Evolutionary conservation across 2,113 vertebrate genomes (phyloP).

Genomic region (Antechinus stuartii): DNA sequence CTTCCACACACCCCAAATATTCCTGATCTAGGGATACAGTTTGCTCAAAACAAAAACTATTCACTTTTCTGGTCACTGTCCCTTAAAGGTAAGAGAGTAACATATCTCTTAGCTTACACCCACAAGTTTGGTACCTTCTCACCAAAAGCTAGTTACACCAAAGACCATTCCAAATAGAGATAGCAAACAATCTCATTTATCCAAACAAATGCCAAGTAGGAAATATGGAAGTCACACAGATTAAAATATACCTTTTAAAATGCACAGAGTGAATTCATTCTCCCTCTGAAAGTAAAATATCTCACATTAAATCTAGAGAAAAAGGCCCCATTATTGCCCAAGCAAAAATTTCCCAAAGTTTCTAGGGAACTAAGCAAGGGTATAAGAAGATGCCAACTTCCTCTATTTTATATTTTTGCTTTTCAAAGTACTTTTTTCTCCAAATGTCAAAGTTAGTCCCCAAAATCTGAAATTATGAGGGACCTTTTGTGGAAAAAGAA

Average conservation of each 20-base stretch:
- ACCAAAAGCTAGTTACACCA: not conserved
- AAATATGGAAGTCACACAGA: not conserved
- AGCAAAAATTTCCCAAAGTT: not conserved
- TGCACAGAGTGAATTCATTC: not conserved
- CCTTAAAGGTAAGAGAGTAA: not conserved
- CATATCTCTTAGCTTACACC: not conserved
- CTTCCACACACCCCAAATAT: not conserved
- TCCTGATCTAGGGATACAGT: not conserved
- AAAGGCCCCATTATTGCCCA: not conserved
- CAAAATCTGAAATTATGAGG: not conserved
- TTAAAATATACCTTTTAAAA: not conserved
- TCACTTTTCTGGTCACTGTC: not conserved
- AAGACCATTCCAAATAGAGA: not conserved
- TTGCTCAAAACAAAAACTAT: not conserved
- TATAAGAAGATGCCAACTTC: not conserved
- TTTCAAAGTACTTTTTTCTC: not conserved
- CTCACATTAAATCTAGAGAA: not conserved
- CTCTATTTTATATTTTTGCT: not conserved
- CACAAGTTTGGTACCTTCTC: not conserved
- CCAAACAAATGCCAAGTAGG: not conserved
- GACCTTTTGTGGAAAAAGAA: not conserved
- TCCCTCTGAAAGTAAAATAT: not conserved
- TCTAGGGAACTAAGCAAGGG: not conserved
- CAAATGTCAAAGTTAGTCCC: not conserved
- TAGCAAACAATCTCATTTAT: not conserved